A percentile compares a stretch with the other conserved stretches of the same genome.
Evolutionary conservation across 2,888 invertebrate genomes (phyloP).

Genomic region (Rhabditoides inermis): DNA sequence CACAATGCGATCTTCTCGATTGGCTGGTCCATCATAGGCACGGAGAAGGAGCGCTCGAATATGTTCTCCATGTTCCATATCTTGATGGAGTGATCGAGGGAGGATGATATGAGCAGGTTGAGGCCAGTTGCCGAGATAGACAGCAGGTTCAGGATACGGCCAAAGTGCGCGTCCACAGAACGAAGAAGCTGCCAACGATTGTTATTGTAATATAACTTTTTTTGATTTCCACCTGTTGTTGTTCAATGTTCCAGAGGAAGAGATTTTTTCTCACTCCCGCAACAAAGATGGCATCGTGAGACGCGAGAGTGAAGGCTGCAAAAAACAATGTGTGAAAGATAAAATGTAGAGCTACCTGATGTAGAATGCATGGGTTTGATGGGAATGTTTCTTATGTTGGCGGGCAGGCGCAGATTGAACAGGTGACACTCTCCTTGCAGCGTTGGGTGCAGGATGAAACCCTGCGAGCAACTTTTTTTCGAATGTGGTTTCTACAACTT

Average conservation of each 20-base stretch:
- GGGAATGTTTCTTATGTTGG: conserved; percentile 43
- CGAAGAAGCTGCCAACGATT: conserved; percentile 64
- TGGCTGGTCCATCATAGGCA: conserved; percentile 85
- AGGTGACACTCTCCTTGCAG: conserved; percentile 12
- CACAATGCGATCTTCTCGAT: conserved; percentile 71
- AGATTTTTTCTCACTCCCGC: conserved; percentile 87
- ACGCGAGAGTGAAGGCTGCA: conserved; percentile 83
- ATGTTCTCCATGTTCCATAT: conserved; percentile 95
- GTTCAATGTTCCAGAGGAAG: conserved; percentile 77
- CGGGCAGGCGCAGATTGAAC: conserved; percentile 26
- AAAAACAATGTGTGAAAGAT: too few relatives aligned
- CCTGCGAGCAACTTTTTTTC: conserved; percentile 9
- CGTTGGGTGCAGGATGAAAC: conserved; percentile 29
- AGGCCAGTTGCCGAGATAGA: conserved; percentile 72
- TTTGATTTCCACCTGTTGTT: conserved; percentile 52
- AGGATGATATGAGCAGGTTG: conserved; percentile 74
- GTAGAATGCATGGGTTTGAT: conserved; percentile 73
- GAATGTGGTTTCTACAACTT: background rate
- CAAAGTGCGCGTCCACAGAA: conserved; percentile 89
- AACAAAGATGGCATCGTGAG: conserved; percentile 79
- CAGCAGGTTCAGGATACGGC: conserved; percentile 82
- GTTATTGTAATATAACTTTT: background rate
- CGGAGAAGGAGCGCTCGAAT: conserved; percentile 89
- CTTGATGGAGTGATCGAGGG: conserved; percentile 91
- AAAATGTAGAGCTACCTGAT: too few relatives aligned